phyloP scores from a whole-genome alignment of 2,888 invertebrate genomes.

The Drymonia ruficornis region DNA sequence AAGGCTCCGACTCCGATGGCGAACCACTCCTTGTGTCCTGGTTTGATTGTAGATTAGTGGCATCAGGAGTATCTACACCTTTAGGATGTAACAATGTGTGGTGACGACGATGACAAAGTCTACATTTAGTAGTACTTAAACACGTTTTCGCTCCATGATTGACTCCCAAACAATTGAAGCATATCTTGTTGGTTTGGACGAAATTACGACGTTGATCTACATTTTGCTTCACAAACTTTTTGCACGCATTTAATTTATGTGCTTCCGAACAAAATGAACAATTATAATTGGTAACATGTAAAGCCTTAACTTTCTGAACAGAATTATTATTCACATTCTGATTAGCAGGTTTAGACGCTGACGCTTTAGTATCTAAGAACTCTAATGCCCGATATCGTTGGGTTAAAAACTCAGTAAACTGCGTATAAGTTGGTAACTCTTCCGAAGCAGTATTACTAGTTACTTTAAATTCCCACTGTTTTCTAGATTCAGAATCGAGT shows the following conservation, averaged over 20 bases:
- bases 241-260: conserved; percentile 1
- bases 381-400: conserved; percentile 9
- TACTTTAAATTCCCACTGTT: conserved; percentile 6
- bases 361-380: conserved; percentile 1
- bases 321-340: background rate
- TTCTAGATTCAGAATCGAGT: conserved; percentile 6
- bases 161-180: conserved; percentile 7
- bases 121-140: background rate
- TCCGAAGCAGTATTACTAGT: conserved; percentile 5
- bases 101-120: conserved; percentile 4
- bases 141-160: conserved; percentile 6
- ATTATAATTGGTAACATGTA: background rate
- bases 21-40: background rate
- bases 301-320: background rate
- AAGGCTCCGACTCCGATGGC: background rate
- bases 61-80: background rate
- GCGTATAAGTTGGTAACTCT: conserved; percentile 6
- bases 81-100: conserved; percentile 2
- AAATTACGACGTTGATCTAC: conserved; percentile 5
- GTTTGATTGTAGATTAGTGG: background rate
- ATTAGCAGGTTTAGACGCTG: background rate
- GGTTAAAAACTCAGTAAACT: conserved; percentile 9
- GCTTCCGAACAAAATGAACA: conserved; percentile 4
- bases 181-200: conserved; percentile 4
- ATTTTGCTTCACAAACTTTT: conserved; percentile 1